phyloP scores from a whole-genome alignment of 2,797 vertebrate genomes.

The Picus viridis region DNA sequence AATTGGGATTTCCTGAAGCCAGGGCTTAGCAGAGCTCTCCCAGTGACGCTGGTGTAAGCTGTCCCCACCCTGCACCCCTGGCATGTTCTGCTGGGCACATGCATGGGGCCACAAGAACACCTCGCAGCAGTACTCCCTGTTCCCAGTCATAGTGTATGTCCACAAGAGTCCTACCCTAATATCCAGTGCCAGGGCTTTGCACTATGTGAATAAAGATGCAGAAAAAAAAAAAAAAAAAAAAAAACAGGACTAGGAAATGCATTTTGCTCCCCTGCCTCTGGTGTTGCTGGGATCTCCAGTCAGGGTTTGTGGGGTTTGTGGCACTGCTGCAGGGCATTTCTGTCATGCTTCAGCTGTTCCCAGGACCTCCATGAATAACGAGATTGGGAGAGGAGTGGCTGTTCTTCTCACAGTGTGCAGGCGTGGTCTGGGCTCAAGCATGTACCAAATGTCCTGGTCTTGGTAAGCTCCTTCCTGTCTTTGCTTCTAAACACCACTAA shows the following conservation, averaged over 20 bases:
- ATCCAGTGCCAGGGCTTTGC: background rate
- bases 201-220: background rate
- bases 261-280: background rate
- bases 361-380: background rate
- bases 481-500: background rate
- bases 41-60: background rate
- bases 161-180: accelerated
- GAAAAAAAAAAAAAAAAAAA: background rate
- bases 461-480: background rate
- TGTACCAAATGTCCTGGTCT: background rate
- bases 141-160: accelerated
- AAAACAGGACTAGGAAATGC: background rate
- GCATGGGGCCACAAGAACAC: accelerated
- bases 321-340: background rate
- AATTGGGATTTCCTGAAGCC: slow-evolving; percentile 19
- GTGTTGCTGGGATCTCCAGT: background rate
- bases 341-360: background rate
- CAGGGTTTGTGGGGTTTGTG: background rate
- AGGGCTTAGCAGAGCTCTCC: background rate
- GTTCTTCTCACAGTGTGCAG: background rate
- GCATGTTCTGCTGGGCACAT: background rate
- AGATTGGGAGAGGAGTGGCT: background rate
- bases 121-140: no score
- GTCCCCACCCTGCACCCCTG: background rate
- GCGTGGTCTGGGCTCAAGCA: accelerated